These are phyloP conservation scores for Sialis lutaria DNA, from an alignment of 2,888 invertebrate species.

Conservation along the genomic window DNA sequence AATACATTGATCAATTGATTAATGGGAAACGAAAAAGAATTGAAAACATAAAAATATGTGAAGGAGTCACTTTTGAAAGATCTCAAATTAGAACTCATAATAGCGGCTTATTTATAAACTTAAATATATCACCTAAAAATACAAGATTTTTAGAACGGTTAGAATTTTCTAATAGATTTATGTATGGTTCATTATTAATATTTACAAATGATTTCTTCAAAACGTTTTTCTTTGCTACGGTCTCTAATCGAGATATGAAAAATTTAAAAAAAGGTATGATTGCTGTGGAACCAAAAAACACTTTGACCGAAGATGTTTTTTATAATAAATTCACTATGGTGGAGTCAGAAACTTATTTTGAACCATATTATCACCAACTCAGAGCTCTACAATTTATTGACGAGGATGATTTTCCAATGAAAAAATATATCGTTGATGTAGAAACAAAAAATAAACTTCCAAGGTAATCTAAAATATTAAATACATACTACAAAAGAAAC, in stretches of 20 bases:
- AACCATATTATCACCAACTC: constrained; percentile 61
- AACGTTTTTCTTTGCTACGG: constrained; percentile 49
- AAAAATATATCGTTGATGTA: constrained; percentile 44
- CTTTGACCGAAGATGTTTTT: constrained; percentile 12
- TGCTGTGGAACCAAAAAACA: constrained; percentile 27
- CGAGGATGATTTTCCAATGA: constrained; percentile 43
- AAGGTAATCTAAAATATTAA: constrained; percentile 15
- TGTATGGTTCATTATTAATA: constrained; percentile 54
- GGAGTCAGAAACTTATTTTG: constrained; percentile 65
- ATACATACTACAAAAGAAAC: constrained; percentile 4
- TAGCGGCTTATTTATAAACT: constrained; percentile 9
- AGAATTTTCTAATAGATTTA: constrained; percentile 37
- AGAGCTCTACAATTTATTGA: constrained; percentile 43
- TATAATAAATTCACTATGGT: constrained; percentile 40
- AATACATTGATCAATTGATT: constrained; percentile 10
- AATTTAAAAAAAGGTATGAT: constrained; percentile 34
- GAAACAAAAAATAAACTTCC: constrained; percentile 20
- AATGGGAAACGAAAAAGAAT: not conserved
- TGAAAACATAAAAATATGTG: constrained; percentile 11
- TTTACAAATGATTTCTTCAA: constrained; percentile 53
- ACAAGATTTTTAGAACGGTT: constrained; percentile 21
- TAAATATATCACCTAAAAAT: constrained; percentile 15
- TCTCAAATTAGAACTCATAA: no score
- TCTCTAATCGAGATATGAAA: constrained; percentile 36
- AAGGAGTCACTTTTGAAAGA: constrained; percentile 9